Evolutionary conservation across 2,113 vertebrate genomes (phyloP).

Genomic region (Esox niger): DNA sequence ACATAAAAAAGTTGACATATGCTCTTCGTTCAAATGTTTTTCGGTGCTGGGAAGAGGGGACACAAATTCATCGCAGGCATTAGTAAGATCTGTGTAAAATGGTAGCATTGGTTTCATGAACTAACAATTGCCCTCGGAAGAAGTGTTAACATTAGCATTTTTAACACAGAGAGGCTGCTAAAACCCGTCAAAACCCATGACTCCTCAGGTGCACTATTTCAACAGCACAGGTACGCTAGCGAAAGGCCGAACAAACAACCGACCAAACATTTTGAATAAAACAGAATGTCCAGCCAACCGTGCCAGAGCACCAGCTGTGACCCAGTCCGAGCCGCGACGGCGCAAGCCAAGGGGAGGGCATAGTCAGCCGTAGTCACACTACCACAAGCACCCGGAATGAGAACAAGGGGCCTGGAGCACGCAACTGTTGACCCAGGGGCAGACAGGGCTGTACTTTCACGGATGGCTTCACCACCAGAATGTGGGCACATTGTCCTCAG

Average conservation of each 20-base stretch:
- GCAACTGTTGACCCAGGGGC: background rate
- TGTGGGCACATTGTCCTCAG: background rate
- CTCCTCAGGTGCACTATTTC: background rate
- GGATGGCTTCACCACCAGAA: background rate
- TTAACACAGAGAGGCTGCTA: background rate
- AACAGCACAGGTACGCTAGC: background rate
- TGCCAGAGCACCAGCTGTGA: slow-evolving; percentile 30
- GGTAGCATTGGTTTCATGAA: slow-evolving; percentile 19
- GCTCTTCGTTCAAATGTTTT: slow-evolving; percentile 15
- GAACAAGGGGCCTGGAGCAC: background rate
- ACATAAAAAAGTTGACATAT: background rate
- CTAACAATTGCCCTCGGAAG: background rate
- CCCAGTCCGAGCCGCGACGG: slow-evolving; percentile 13
- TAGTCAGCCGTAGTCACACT: background rate
- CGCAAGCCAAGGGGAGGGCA: background rate
- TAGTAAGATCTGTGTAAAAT: slow-evolving; percentile 10
- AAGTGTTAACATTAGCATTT: background rate
- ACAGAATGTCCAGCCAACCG: slow-evolving; percentile 6
- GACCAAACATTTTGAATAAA: background rate
- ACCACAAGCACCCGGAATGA: background rate
- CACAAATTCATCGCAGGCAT: background rate
- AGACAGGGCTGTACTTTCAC: background rate
- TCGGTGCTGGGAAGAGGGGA: slow-evolving; percentile 11
- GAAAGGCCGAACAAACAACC: background rate
- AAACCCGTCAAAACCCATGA: background rate